Percentiles rank a stretch among this genome's conserved stretches.
phyloP scores from a whole-genome alignment of 2,797 vertebrate species.

The Euphonia xanthogaster region DNA sequence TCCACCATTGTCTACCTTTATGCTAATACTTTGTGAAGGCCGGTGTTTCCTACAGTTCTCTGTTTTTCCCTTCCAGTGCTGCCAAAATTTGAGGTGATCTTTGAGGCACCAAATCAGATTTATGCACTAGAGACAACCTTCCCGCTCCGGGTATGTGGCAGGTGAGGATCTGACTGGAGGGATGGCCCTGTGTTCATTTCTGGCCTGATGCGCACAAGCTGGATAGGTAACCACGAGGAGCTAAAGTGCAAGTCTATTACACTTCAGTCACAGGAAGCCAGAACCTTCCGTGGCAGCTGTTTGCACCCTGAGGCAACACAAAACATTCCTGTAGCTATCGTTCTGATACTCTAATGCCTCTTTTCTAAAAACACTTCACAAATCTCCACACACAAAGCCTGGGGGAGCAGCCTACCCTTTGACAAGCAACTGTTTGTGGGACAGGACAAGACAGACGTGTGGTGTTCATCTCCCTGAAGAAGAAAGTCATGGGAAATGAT shows the following conservation, averaged over 20 bases:
- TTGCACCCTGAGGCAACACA: neutral
- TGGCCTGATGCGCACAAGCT: neutral
- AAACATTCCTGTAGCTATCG: neutral
- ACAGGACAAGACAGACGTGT: neutral
- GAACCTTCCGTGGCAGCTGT: neutral
- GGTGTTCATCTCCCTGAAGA: neutral
- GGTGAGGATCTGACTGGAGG: constrained; percentile 70
- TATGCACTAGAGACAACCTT: constrained; percentile 69
- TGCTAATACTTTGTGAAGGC: neutral
- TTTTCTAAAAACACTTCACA: neutral
- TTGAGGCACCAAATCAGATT: constrained; percentile 72
- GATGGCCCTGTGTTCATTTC: neutral
- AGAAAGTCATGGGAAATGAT: neutral
- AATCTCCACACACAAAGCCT: neutral
- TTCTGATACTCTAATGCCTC: neutral
- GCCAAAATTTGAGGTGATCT: constrained; percentile 81
- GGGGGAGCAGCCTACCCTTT: neutral
- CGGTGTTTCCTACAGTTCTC: neutral
- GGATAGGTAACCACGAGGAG: neutral
- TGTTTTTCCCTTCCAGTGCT: constrained; percentile 68
- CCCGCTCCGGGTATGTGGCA: constrained; percentile 77
- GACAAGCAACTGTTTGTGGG: neutral
- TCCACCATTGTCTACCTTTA: neutral
- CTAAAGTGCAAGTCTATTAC: neutral
- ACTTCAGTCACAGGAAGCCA: neutral